phyloP scores from a whole-genome alignment of 2,797 vertebrate genomes.

The Micrastur ruficollis region DNA sequence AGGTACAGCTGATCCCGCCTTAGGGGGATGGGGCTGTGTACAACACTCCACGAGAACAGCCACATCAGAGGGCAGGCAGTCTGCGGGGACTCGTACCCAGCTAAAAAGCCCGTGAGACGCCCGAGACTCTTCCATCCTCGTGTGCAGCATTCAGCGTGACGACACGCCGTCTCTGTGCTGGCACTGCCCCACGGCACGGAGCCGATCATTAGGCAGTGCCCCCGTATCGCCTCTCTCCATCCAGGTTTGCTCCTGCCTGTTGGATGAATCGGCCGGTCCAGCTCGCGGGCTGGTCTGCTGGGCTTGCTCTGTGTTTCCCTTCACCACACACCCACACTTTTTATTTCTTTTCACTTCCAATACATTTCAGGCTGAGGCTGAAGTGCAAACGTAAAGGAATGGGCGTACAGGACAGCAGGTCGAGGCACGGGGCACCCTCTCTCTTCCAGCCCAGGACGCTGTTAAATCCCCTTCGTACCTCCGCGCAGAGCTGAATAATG shows the following conservation, averaged over 20 bases:
- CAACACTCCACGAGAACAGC: rapidly evolving
- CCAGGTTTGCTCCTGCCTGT: not conserved
- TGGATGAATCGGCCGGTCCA: not conserved
- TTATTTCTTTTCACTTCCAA: too few species aligned
- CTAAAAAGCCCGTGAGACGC: not conserved
- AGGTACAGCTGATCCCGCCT: not conserved
- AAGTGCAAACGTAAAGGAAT: not conserved
- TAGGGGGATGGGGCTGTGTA: not conserved
- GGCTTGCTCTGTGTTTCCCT: not conserved
- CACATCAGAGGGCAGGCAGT: rapidly evolving
- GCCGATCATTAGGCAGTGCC: not conserved
- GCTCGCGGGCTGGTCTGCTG: not conserved
- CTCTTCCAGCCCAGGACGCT: not conserved
- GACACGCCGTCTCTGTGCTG: rapidly evolving
- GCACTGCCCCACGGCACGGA: not conserved
- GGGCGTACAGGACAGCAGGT: not conserved
- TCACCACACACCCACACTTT: not conserved
- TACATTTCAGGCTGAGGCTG: not conserved
- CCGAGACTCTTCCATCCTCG: not conserved
- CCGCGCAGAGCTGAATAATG: not conserved
- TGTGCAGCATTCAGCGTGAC: rapidly evolving
- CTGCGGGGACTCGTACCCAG: rapidly evolving
- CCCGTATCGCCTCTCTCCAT: rapidly evolving
- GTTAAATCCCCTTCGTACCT: not conserved
- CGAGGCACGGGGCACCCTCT: not conserved